Base-by-base conservation (phyloP, 37 sponge, comb jelly and placozoan genomes). In the Haliclona indistincta region DNA sequence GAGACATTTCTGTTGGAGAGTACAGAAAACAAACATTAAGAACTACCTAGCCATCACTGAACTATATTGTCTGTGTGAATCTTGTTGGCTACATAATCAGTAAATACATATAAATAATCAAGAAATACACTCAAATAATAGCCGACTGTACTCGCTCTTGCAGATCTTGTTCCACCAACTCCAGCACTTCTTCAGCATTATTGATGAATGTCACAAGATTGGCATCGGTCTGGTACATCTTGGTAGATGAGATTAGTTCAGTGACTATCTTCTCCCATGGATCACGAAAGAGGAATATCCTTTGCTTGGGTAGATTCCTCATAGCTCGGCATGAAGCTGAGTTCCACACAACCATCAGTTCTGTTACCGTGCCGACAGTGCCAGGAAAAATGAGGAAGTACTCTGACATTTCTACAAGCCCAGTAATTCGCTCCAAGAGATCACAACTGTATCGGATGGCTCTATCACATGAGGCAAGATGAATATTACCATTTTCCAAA, bases 301-400 rank as follows among this genome's bases (percentile, higher is more conserved):
- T 77, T 20, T 71, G 80, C 1, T 69, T 33, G 20, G 55, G 20
- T 2, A 71, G 64, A 10, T 87, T 79, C 36, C 42, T 63, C 44
- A 67, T 15, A 0, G 77, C 56, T 13, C 80, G 43, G 6, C 78
- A 29, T 17, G 71, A 30, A 20, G 73, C 68, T 2, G 43, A 43
- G n/a, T 85, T 76, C 89, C 81, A 80, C 0, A 56, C 77, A 15
- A 80, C 58, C 32, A 93, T 17, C 20, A 85, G 53, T 38, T 93
- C 94, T 1, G 83, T 77, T 10, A 85, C 15, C 0, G 94, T 93
- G 2, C 94, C 94, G 41, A 88, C 79, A 17, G 74, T 78, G 0
- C 94, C 94, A 1, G 86, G 83, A 35, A 81, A 68, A 15, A 64
- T 83, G 15, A 88, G 1, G 19, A 83, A 75, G 30, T 85, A 76